Evolutionary conservation across 2,113 vertebrate genomes (phyloP).

Genomic region (Hemiprocne comata): DNA sequence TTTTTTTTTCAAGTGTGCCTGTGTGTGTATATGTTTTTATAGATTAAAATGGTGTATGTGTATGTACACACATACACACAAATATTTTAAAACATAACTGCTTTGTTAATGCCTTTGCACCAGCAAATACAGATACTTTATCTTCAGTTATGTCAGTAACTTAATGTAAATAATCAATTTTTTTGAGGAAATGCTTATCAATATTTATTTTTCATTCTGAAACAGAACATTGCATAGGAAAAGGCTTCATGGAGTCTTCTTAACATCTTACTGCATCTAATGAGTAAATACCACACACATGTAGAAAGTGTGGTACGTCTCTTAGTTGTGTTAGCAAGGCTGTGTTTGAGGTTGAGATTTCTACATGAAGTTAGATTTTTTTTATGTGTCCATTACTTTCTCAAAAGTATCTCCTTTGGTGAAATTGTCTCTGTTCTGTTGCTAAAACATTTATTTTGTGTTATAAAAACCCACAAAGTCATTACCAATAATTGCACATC

Average conservation of each 20-base stretch:
- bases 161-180: background rate
- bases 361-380: background rate
- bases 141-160: background rate
- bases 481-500: background rate
- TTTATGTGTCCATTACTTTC: background rate
- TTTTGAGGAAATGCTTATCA: background rate
- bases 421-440: background rate
- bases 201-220: background rate
- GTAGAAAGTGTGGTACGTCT: background rate
- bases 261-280: background rate
- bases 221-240: background rate
- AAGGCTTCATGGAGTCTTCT: background rate
- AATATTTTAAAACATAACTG: background rate
- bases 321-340: background rate
- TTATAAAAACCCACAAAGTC: background rate
- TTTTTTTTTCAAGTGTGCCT: background rate
- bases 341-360: background rate
- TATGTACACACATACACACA: background rate
- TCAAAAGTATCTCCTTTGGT: background rate
- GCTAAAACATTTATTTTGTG: background rate
- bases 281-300: background rate
- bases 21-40: background rate
- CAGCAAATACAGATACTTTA: background rate
- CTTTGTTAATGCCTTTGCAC: background rate
- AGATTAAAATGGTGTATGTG: rapidly evolving